A percentile compares a stretch with the other conserved stretches of the same genome.
These are phyloP conservation scores for Ceyx cyanopectus DNA, from an alignment of 2,113 vertebrate genomes.

Conservation along the genomic window DNA sequence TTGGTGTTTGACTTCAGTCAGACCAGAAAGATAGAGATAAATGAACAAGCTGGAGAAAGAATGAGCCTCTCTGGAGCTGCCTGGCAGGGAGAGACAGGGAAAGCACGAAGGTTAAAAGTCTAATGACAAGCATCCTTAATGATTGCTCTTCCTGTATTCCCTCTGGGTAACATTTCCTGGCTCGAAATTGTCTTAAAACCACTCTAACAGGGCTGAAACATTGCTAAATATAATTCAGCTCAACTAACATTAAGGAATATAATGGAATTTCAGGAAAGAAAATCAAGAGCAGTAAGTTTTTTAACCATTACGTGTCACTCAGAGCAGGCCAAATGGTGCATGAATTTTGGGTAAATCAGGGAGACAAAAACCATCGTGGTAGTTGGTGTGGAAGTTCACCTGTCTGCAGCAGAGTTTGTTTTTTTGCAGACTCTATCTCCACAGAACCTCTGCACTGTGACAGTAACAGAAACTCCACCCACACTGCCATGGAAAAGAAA, in stretches of 20 bases:
- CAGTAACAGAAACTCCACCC: background rate
- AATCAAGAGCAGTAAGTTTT: background rate
- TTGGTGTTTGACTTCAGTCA: conserved; percentile 50
- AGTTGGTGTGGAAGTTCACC: background rate
- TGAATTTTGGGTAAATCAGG: background rate
- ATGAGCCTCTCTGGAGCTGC: conserved; percentile 27
- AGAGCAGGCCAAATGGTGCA: background rate
- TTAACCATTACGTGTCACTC: background rate
- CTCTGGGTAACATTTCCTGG: conserved; percentile 57
- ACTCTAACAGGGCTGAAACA: conserved; percentile 40
- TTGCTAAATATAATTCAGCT: conserved; percentile 52
- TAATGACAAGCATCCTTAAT: conserved; percentile 63
- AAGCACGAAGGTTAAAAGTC: conserved; percentile 61
- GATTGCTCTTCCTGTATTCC: conserved; percentile 61
- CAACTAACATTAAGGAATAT: background rate
- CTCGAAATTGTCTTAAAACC: conserved; percentile 63
- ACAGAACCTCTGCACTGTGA: too few relatives aligned
- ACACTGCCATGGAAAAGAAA: background rate
- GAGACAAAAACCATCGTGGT: background rate
- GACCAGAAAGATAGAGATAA: conserved; percentile 42
- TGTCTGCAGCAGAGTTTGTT: background rate
- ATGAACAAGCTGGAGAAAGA: conserved; percentile 46
- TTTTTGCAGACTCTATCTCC: background rate
- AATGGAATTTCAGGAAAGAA: conserved; percentile 18
- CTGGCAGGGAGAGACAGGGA: conserved; percentile 32